Base-by-base conservation (phyloP, 2,113 vertebrate genomes). In the Plestiodon gilberti region DNA sequence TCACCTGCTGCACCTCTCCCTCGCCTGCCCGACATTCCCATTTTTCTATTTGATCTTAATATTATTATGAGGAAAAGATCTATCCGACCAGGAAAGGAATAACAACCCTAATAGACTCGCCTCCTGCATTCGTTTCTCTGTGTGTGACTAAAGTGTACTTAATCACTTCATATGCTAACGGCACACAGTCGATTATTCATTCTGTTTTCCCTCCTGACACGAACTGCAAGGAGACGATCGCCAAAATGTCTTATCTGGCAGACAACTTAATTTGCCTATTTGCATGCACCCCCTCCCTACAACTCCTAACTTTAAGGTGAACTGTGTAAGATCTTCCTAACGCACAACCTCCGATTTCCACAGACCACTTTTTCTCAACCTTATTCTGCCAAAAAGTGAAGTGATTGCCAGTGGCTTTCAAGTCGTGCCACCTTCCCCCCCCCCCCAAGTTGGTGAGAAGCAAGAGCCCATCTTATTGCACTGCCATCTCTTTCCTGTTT, bases 131-230 rank as follows among this genome's bases (percentile, higher is more conserved):
- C 15, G 4, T 15, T n/a, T n/a, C 25, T 23, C 5, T 3, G 6
- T 64, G 52, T 70, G 52, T 38, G 40, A 48, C n/a, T 69, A 33
- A 77, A 77, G 30, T 75, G 62, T n/a, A 40, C 61, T 65, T 14
- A 61, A 81, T 90, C 71, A 91, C 90, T 93, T 91, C 64, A 73
- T 38, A 48, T 33, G 13, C 23, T 67, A 43, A 67, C 23, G 30
- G 82, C 43, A 48, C 43, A 48, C 43, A 73, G 33, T 30, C 55
- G 75, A 2, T 75, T 82, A 69, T 85, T 65, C 64, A 30, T 6
- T 77, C 85, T 33, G 20, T 76, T 84, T 79, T 71, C 35, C 57
- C n/a, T 76, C 71, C 65, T 78, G 71, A 74, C 78, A 61, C 73
- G 79, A 73, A 33, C 78, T 82, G 57, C 57, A 73, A 62, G 22